Percentiles rank a stretch among this genome's conserved stretches.
These are phyloP conservation scores for Staurois parvus DNA, from an alignment of 2,797 vertebrate species.

Conservation along the genomic window DNA sequence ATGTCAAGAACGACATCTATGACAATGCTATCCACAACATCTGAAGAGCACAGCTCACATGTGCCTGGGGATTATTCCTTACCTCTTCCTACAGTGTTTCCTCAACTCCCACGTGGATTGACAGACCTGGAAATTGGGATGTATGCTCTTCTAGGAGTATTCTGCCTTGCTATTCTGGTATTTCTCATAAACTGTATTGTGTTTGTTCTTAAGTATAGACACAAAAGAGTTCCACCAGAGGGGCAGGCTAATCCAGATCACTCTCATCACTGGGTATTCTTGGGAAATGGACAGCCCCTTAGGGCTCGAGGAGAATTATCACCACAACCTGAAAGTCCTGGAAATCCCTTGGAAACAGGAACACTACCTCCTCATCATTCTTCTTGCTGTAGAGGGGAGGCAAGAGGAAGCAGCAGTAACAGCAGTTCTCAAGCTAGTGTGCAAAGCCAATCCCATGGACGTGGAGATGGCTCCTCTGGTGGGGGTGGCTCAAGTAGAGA, in stretches of 20 bases:
- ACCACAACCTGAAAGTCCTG: slow-evolving; percentile 84
- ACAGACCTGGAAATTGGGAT: slow-evolving; percentile 98
- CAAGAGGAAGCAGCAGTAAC: slow-evolving; percentile 89
- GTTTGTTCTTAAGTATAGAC: slow-evolving; percentile 95
- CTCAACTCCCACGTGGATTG: slow-evolving; percentile 90
- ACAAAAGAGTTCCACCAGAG: slow-evolving; percentile 95
- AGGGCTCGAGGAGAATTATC: slow-evolving; percentile 90
- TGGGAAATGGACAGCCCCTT: slow-evolving; percentile 94
- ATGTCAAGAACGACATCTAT: slow-evolving; percentile 75
- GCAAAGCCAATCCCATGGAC: slow-evolving; percentile 94
- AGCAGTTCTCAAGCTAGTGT: slow-evolving; percentile 97
- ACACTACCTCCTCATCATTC: slow-evolving; percentile 70
- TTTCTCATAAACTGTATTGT: slow-evolving; percentile 99
- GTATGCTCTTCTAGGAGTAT: slow-evolving; percentile 95
- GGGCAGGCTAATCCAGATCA: slow-evolving; percentile 99
- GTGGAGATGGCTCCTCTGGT: slow-evolving; percentile 92
- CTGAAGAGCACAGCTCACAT: slow-evolving; percentile 56
- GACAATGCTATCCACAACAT: slow-evolving; percentile 28
- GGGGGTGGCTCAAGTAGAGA: slow-evolving; percentile 92
- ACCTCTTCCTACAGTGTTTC: slow-evolving; percentile 85
- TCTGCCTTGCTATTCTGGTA: slow-evolving; percentile 96
- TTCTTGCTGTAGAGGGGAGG: slow-evolving; percentile 92
- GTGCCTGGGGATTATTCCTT: slow-evolving; percentile 42
- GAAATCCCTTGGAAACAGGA: slow-evolving; percentile 86
- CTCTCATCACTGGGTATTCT: slow-evolving; percentile 98